A percentile compares a stretch with the other conserved stretches of the same genome.
These are phyloP conservation scores for Megaceryle torquata DNA, from an alignment of 2,113 vertebrate species.

Conservation along the genomic window DNA sequence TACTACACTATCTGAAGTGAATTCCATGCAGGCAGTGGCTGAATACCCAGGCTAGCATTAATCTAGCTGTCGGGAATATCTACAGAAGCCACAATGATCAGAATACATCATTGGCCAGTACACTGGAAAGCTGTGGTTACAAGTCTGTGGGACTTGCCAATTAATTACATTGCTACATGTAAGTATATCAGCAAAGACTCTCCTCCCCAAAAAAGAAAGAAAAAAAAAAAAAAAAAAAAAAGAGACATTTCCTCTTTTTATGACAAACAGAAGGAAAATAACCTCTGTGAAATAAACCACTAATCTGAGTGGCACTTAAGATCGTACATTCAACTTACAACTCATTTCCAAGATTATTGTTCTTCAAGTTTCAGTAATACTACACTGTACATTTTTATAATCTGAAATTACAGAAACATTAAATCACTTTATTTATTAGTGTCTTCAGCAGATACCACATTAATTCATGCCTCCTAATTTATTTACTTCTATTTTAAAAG, in stretches of 20 bases:
- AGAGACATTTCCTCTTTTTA: neutral
- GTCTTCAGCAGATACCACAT: neutral
- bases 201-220: neutral
- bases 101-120: neutral
- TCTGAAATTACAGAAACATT: neutral
- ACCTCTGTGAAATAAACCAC: neutral
- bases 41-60: neutral
- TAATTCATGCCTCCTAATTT: neutral
- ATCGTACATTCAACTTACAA: neutral
- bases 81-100: fast-evolving
- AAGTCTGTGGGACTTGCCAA: neutral
- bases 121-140: neutral
- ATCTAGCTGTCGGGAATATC: neutral
- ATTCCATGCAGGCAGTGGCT: neutral
- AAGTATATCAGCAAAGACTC: neutral
- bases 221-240: fast-evolving
- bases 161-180: neutral
- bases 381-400: neutral
- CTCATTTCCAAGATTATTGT: neutral
- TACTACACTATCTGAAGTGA: neutral
- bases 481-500: neutral
- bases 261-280: neutral
- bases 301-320: neutral
- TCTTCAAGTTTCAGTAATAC: neutral
- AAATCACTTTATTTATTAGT: neutral